Evolutionary conservation across 2,888 invertebrate genomes (phyloP), one percentile per base, ranked within the genome.

Genomic region (Neoitamus cyanurus): DNA sequence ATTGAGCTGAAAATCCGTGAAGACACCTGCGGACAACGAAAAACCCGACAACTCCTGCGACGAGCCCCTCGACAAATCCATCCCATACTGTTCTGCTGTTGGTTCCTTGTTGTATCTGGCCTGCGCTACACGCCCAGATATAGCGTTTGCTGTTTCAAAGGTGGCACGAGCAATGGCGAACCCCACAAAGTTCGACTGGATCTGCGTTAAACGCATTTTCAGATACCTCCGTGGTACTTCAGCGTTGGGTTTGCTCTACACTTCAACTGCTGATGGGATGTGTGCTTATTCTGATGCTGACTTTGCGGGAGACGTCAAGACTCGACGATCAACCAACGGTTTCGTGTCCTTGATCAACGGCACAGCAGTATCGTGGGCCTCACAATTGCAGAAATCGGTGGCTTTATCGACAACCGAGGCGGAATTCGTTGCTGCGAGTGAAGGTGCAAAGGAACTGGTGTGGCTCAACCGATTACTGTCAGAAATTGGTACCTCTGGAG

Each of bases 381-480:
- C 86, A 7, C 58, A 85, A 83, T 84, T 85, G 30, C n/a, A n/a
- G n/a, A n/a, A n/a, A n/a, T n/a, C n/a, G n/a, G n/a, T n/a, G n/a
- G n/a, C n/a, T n/a, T n/a, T n/a, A n/a, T n/a, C n/a, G n/a, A n/a
- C n/a, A n/a, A n/a, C n/a, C n/a, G n/a, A n/a, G n/a, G n/a, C n/a
- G 6, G 88, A 88, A 80, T 87, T 86, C 82, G 83, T 88, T 3
- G 87, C 88, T 6, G 87, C 87, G 13, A 72, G 85, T 20, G 73
- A 87, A 48, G 86, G 86, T 9, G 82, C 85, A 9, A 86, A 87
- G 72, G 87, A 88, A 84, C 37, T 88, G 28, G 58, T 85, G 28
- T 86, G 85, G 84, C 42, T 85, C n/a, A 75, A 84, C 13, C 46
- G 46, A n/a, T 25, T 84, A 9, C 28, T 68, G 20, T 15, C 30